phyloP scores from a whole-genome alignment of 2,797 vertebrate genomes.

The Pelochelys cantorii region DNA sequence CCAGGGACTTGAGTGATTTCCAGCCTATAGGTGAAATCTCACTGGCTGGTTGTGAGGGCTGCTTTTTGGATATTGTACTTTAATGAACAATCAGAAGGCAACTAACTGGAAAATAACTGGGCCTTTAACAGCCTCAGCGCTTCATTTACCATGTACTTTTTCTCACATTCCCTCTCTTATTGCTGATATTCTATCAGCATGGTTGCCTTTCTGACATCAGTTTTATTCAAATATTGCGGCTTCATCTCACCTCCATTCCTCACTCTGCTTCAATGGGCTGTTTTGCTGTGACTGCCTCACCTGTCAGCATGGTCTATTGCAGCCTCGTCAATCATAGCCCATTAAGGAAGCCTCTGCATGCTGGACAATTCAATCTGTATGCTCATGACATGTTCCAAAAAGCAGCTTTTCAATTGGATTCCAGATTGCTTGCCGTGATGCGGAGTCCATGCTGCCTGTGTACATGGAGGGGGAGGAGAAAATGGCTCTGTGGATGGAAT shows the following conservation, averaged over 20 bases:
- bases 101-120: constrained; percentile 78
- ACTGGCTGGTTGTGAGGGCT: constrained; percentile 55
- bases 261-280: constrained; percentile 31
- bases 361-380: neutral
- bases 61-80: constrained; percentile 50
- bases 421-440: accelerated
- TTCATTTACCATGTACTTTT: constrained; percentile 77
- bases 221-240: constrained; percentile 70
- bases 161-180: constrained; percentile 62
- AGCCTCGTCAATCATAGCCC: constrained; percentile 26
- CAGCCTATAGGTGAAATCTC: constrained; percentile 50
- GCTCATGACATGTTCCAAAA: accelerated
- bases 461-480: accelerated
- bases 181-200: constrained; percentile 72
- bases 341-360: neutral
- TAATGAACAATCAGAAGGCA: constrained; percentile 78
- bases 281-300: constrained; percentile 9
- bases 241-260: constrained; percentile 29
- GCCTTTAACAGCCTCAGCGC: constrained; percentile 74
- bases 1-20: neutral
- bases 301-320: neutral
- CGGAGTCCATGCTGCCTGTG: neutral
- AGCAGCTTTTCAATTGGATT: accelerated
- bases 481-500: neutral
- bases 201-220: constrained; percentile 53